phyloP scores from a whole-genome alignment of 2,797 vertebrate species.

The Neosalanx taihuensis region DNA sequence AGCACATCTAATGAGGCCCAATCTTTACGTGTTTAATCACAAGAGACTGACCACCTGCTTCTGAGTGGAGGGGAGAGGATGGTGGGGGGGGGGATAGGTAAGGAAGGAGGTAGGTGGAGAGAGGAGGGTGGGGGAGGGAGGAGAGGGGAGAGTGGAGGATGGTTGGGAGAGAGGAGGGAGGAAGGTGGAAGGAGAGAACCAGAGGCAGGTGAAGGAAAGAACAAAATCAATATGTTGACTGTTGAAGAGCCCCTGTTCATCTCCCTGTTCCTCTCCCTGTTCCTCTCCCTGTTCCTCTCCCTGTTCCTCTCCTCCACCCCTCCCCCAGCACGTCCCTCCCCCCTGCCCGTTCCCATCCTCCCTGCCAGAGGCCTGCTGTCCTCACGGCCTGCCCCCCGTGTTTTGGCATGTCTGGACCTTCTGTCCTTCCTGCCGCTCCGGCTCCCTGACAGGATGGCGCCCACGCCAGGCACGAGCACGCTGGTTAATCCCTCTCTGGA shows the following conservation, averaged over 20 bases:
- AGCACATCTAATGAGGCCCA: conserved; percentile 28
- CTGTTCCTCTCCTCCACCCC: not conserved
- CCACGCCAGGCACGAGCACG: conserved; percentile 45
- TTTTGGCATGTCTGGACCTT: conserved; percentile 61
- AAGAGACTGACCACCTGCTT: conserved; percentile 38
- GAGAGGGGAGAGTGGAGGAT: not conserved
- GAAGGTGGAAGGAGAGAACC: not conserved
- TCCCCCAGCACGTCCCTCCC: not conserved
- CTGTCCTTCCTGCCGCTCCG: conserved; percentile 55
- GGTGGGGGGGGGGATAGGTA: conserved; percentile 19
- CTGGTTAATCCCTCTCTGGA: conserved; percentile 59
- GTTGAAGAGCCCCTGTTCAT: too few species aligned
- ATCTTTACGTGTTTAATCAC: conserved; percentile 44
- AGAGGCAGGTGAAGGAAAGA: too few species aligned
- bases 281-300: too few species aligned
- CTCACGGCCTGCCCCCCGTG: conserved; percentile 45
- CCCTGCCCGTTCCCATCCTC: conserved; percentile 11
- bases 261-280: too few species aligned
- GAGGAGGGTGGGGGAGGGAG: not conserved
- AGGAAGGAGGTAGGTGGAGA: conserved; percentile 8
- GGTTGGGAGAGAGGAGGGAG: conserved; percentile 16
- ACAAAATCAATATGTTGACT: too few species aligned
- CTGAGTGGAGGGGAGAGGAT: conserved; percentile 17
- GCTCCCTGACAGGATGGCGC: conserved; percentile 37
- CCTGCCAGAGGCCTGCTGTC: conserved; percentile 33